phyloP scores from a whole-genome alignment of 2,797 vertebrate species.

The Emys orbicularis region DNA sequence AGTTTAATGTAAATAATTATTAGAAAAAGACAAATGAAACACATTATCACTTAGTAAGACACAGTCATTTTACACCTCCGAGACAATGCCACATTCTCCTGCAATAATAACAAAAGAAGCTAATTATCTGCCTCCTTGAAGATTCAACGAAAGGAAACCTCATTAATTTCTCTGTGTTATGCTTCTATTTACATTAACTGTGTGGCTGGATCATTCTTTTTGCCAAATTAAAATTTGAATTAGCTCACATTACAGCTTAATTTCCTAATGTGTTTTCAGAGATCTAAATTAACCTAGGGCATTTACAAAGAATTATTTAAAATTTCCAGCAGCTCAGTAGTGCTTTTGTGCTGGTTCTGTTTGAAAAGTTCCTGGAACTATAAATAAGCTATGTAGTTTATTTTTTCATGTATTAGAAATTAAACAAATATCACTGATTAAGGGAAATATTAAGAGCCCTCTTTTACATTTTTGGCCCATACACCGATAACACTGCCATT shows the following conservation, averaged over 20 bases:
- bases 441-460: constrained; percentile 72
- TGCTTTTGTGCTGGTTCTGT: constrained; percentile 73
- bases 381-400: constrained; percentile 79
- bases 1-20: constrained; percentile 82
- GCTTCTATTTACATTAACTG: constrained; percentile 93
- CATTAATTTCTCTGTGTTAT: constrained; percentile 88
- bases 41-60: constrained; percentile 81
- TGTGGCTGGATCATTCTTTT: constrained; percentile 92
- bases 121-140: constrained; percentile 92
- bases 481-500: constrained; percentile 57
- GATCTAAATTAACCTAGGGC: constrained; percentile 87
- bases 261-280: constrained; percentile 89
- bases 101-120: constrained; percentile 87
- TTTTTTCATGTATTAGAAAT: constrained; percentile 83
- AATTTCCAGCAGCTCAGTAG: constrained; percentile 79
- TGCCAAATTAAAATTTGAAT: constrained; percentile 97
- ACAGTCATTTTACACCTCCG: constrained; percentile 85
- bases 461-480: constrained; percentile 68
- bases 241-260: constrained; percentile 94
- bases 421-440: constrained; percentile 76
- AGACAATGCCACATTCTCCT: constrained; percentile 85
- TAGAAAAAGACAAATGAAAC: constrained; percentile 82
- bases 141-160: constrained; percentile 82
- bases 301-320: constrained; percentile 87
- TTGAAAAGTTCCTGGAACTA: constrained; percentile 80